Conservation (phyloP, 2,113 vertebrate species). For the Uropsilus gracilis region DNA sequence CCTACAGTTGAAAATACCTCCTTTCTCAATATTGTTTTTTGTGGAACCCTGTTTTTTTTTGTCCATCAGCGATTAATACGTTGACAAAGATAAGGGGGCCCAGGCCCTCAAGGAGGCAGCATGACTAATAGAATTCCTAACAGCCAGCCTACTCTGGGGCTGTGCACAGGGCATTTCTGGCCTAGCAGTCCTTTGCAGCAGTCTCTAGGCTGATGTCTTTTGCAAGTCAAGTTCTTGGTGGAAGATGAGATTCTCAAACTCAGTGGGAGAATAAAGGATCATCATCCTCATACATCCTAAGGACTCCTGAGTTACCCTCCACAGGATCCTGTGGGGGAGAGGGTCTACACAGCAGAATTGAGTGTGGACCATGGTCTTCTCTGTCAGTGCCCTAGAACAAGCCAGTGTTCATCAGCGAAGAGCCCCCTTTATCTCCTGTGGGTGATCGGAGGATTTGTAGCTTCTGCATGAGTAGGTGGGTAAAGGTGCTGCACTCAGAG, state of each 20-base stretch:
- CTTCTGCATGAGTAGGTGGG: not conserved
- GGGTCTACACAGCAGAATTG: not conserved
- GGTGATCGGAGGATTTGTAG: not conserved
- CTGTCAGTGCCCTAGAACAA: not conserved
- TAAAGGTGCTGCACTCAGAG: conserved; percentile 53
- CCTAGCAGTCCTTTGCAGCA: not conserved
- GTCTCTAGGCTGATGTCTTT: not conserved
- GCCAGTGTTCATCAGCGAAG: not conserved
- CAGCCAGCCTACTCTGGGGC: not conserved
- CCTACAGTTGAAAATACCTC: conserved; percentile 67
- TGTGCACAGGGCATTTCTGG: not conserved
- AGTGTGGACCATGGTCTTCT: not conserved
- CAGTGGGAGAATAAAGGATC: not conserved
- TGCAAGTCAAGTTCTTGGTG: not conserved
- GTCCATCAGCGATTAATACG: conserved; percentile 47
- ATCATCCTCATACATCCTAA: not conserved
- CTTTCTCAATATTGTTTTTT: conserved; percentile 79
- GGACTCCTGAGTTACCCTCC: not conserved
- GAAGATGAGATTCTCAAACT: not conserved
- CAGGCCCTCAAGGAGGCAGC: conserved; percentile 56
- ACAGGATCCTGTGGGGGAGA: not conserved
- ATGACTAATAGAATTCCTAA: not conserved
- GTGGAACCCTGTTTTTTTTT: conserved; percentile 71
- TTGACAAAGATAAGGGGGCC: conserved; percentile 52
- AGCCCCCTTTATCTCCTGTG: not conserved